Conservation (phyloP, 2,113 vertebrate genomes). For the cattle (Bos taurus) region ARS-UCD2.0 NC_037345.1:64375501-64376000, state of each 20-base stretch:
- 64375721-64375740: neutral
- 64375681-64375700: neutral
- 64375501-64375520: neutral
- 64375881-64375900: neutral
- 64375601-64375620: neutral
- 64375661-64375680: neutral
- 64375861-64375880: neutral
- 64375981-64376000: too few relatives aligned
- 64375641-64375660: neutral
- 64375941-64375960: too few relatives aligned
- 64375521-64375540: neutral
- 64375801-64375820: neutral
- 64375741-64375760: neutral
- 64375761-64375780: too few relatives aligned
- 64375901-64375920: neutral
- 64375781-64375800: neutral
- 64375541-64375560: neutral
- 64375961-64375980: neutral
- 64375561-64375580: neutral
- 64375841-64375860: neutral
- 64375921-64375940: neutral
- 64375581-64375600: rapidly evolving
- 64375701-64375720: neutral
- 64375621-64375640: rapidly evolving
- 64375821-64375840: neutral